A percentile compares a stretch with the other conserved stretches of the same genome.
Conservation (phyloP, 2,888 invertebrate species). For the Stenodema calcarata region DNA sequence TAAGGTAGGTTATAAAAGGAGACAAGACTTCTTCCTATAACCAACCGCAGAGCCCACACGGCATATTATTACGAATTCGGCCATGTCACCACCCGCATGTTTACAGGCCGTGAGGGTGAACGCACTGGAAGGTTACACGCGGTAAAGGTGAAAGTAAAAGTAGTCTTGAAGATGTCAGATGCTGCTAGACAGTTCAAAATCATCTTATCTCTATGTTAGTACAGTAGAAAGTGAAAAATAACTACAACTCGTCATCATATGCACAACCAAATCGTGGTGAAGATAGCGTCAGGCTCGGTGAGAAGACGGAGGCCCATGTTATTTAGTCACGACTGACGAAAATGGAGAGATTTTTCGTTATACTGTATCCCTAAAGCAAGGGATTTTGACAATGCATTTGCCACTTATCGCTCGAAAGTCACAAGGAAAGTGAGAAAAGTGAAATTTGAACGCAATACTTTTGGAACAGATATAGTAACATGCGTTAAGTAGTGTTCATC, state of each 20-base stretch:
- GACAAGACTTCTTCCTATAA: not conserved
- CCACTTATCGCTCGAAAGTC: not conserved
- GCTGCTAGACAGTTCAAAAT: not conserved
- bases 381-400: not conserved
- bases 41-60: not conserved
- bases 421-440: not conserved
- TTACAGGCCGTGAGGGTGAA: not conserved
- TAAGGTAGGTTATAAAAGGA: not conserved
- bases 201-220: not conserved
- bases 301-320: not conserved
- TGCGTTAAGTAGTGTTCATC: no score
- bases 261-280: not conserved
- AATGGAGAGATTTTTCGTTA: not conserved
- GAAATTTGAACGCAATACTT: no score
- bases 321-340: not conserved
- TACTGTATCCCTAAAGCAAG: not conserved
- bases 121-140: not conserved
- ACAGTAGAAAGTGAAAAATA: not conserved
- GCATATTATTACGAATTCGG: not conserved
- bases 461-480: no score
- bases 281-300: not conserved
- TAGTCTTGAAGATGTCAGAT: not conserved
- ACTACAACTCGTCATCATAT: not conserved
- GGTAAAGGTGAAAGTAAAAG: not conserved
- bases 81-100: not conserved